Base-by-base conservation (phyloP, 2,888 invertebrate genomes). In the Mesoligia furuncula region DNA sequence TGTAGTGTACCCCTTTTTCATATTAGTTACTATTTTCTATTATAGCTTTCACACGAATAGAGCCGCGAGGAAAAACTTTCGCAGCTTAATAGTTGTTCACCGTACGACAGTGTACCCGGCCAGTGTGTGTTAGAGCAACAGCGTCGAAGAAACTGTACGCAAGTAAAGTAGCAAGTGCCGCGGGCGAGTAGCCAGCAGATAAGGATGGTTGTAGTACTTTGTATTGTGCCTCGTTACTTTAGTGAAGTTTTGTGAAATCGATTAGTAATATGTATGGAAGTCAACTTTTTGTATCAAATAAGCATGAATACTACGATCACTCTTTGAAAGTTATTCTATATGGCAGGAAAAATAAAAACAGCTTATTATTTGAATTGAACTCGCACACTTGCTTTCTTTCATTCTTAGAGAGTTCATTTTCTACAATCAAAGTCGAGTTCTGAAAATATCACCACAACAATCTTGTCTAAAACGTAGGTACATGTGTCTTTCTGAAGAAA, bases 121-220 rank as follows among this genome's bases (percentile, higher is more conserved):
- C 24, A 61, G 36, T 31, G 65, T 51, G 68, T 39, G 70, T n/a
- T 20, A 17, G 20, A 69, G 24, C 24, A 59, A 69, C 68, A 31
- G 24, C 11, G 27, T 27, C 51, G 64, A 80, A 54, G 73, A 36
- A 42, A 69, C 59, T 48, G 72, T n/a, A 36, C 31, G 68, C 42
- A 27, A 59, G 73, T 24, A 54, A 27, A 59, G 73, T 24, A 54
- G 31, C 39, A 2, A 72, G 78, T 77, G 78, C 77, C 68, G 78
- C 36, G 39, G 64, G 68, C 39, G 45, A 69, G 64, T 39, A 2
- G 4, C 64, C 48, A 11, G 39, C 31, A 31, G 31, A 15, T 31
- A 31, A 20, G 45, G 39, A 48, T 27, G 39, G n/a, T 39, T 39
- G 65, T 9, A 65, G 65, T 64, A 20, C 64, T 24, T 64, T 64